Evolutionary conservation across 2,113 vertebrate species (phyloP).

Genomic region (Ophiodon elongatus): DNA sequence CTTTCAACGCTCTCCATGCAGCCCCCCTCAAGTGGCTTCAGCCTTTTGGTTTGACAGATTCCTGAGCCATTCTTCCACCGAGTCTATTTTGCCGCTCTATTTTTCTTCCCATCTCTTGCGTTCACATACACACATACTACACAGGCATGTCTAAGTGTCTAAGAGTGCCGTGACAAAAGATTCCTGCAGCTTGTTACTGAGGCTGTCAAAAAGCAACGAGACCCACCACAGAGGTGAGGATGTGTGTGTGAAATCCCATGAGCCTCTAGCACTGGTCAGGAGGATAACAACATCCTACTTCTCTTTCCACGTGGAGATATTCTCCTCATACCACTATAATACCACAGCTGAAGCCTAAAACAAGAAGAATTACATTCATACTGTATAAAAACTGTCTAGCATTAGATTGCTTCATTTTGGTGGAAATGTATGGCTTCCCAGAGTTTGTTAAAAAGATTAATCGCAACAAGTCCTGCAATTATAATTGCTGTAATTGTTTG

Average conservation of each 20-base stretch:
- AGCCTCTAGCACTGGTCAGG: slow-evolving; percentile 64
- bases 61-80: slow-evolving; percentile 58
- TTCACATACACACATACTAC: slow-evolving; percentile 61
- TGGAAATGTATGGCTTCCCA: neutral
- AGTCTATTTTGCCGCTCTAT: slow-evolving; percentile 56
- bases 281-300: slow-evolving; percentile 54
- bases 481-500: neutral
- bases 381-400: neutral
- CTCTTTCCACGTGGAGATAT: slow-evolving; percentile 33
- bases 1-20: slow-evolving; percentile 14
- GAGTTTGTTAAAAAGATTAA: neutral
- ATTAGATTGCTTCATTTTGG: neutral
- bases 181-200: slow-evolving; percentile 74
- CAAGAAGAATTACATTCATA: neutral
- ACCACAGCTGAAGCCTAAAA: slow-evolving; percentile 3
- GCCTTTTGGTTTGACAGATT: slow-evolving; percentile 68
- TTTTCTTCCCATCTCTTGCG: slow-evolving; percentile 52
- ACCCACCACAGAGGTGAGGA: slow-evolving; percentile 79
- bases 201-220: slow-evolving; percentile 73
- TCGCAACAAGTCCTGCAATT: neutral
- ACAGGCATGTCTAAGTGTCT: slow-evolving; percentile 68
- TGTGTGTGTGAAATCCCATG: slow-evolving; percentile 79
- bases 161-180: slow-evolving; percentile 73
- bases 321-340: slow-evolving; percentile 8
- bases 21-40: slow-evolving; percentile 57